Percentiles rank a stretch among this genome's conserved stretches.
Evolutionary conservation across 1,140 invertebrate genomes (phyloP).

Genomic region (Brachionus calyciflorus): DNA sequence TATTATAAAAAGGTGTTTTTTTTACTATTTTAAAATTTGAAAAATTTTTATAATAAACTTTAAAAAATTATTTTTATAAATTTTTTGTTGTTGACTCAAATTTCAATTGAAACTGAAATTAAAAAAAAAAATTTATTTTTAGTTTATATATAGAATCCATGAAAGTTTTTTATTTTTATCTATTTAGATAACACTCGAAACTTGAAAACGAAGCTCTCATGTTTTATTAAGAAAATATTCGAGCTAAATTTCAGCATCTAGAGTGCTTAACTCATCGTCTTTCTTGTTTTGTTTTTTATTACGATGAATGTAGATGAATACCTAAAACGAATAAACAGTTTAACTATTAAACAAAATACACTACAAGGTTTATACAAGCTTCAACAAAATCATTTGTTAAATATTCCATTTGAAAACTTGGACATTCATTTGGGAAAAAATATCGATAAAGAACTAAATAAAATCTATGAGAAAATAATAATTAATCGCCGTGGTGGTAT

Average conservation of each 20-base stretch:
- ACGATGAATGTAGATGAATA: conserved; percentile 30
- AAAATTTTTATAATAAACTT: no score
- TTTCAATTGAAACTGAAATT: conserved; percentile 34
- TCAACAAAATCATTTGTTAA: conserved; percentile 41
- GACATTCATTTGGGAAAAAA: conserved; percentile 37
- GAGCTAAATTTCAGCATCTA: no score
- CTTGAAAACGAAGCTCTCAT: no score
- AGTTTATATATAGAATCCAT: no score
- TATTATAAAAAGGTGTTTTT: no score
- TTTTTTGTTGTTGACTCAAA: not conserved
- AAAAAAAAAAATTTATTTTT: not conserved
- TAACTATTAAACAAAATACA: conserved; percentile 36
- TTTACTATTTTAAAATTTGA: no score
- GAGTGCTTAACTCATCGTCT: no score
- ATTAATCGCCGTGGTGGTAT: conserved; percentile 21
- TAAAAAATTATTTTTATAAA: not conserved
- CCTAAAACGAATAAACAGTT: conserved; percentile 24
- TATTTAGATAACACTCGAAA: no score
- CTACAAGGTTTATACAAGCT: conserved; percentile 7
- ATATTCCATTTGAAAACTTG: conserved; percentile 43
- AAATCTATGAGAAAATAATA: conserved; percentile 42
- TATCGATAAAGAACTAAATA: not conserved
- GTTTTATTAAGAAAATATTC: no score
- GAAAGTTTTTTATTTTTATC: no score
- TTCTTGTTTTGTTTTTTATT: no score